phyloP scores from a whole-genome alignment of 2,113 vertebrate species.

The Taxidea taxus region DNA sequence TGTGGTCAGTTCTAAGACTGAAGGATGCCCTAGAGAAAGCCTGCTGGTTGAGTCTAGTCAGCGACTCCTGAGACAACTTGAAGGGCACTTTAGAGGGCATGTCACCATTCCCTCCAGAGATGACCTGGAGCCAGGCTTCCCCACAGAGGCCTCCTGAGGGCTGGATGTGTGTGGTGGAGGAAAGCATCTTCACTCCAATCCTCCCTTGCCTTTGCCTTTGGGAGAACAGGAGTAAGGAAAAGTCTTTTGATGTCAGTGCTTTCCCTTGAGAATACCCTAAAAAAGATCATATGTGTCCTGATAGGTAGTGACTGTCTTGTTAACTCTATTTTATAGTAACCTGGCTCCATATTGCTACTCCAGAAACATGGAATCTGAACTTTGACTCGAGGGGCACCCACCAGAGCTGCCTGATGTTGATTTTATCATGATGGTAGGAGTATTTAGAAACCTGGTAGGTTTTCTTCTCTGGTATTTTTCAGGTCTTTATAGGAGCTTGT shows the following conservation, averaged over 20 bases:
- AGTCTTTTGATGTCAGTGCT: not conserved
- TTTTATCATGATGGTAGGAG: not conserved
- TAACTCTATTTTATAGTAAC: not conserved
- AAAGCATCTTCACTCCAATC: not conserved
- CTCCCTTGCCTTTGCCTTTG: not conserved
- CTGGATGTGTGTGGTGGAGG: not conserved
- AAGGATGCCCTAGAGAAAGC: not conserved
- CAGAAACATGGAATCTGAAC: not conserved
- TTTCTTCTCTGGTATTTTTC: conserved; percentile 40
- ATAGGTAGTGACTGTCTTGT: not conserved
- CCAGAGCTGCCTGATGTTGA: not conserved
- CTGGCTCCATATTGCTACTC: not conserved
- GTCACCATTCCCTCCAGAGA: not conserved
- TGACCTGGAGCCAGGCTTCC: not conserved
- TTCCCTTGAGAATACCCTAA: conserved; percentile 25
- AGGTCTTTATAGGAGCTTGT: conserved; percentile 7
- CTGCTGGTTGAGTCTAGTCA: not conserved
- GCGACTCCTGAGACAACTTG: not conserved
- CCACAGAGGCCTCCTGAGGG: not conserved
- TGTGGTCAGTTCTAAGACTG: not conserved
- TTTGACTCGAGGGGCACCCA: conserved; percentile 5
- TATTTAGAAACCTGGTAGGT: conserved; percentile 24
- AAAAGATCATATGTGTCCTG: conserved; percentile 7
- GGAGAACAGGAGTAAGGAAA: conserved; percentile 21
- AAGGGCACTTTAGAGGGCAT: not conserved